Base-by-base conservation (phyloP, 1,140 invertebrate species). In the Pachypeltis micranthus region DNA sequence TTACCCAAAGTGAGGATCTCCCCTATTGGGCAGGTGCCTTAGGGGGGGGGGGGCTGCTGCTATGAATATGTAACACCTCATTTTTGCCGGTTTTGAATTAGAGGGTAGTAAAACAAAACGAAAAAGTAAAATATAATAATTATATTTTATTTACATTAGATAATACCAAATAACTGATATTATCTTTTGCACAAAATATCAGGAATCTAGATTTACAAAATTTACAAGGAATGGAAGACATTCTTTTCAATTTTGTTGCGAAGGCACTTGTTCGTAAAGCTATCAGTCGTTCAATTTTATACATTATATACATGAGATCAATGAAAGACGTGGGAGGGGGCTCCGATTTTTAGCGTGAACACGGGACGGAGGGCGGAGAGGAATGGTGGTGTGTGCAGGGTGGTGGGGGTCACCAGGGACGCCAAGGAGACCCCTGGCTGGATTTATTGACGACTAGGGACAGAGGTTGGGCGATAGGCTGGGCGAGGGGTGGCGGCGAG, bases 391-490 rank as follows among this genome's bases (percentile, higher is more conserved):
- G n/a, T n/a, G n/a, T n/a, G n/a, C n/a, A n/a, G n/a, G n/a, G n/a
- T n/a, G n/a, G n/a, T n/a, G n/a, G n/a, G n/a, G 1, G 27, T 61
- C 59, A 66, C 65, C 65, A 66, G 28, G 65, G 65, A 14, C 61
- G 76, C 77, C 76, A 85, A 62, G 79, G 79, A 62, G 80, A 81
- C 60, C 80, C 80, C 51, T 78, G 76, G 1, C 75, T 70, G 64
- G 75, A 71, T 14, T 78, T 75, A 1, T 74, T 76, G n/a, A 84
- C 85, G 3, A 89, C 86, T 57, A 90, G 74, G 10, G 86, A 83
- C 16, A 89, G 71, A 0, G 86, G 87, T 70, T 79, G 80, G 61
- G 76, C 74, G 1, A 81, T 78, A 0, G 81, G 78, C 1, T 67
- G 68, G 63, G 75, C 71, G 24, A 59, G 29, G 31, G 60, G 63